A percentile compares a stretch with the other conserved stretches of the same genome.
These are phyloP conservation scores for Andrena praecox DNA, from an alignment of 2,888 invertebrate genomes.

Conservation along the genomic window DNA sequence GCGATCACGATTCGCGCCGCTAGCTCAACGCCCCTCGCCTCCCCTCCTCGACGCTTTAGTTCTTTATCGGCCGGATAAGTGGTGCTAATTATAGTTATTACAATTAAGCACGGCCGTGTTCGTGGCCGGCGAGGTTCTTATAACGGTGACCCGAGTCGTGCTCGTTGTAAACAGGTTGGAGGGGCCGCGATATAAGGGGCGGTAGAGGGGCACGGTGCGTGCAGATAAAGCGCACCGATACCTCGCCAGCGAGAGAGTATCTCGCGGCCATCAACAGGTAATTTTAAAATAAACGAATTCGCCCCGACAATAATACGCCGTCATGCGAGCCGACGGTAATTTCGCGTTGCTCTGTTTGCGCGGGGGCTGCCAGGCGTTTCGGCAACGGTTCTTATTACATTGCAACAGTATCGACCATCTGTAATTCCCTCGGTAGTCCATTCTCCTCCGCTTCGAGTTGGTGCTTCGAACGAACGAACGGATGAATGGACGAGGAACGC, in stretches of 20 bases:
- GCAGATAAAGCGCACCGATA: conserved; percentile 55
- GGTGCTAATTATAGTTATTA: conserved; percentile 67
- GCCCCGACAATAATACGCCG: conserved; percentile 17
- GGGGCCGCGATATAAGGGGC: conserved; percentile 11
- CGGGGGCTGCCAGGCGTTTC: background rate
- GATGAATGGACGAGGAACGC: background rate
- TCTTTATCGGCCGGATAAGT: conserved; percentile 63
- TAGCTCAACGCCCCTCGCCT: conserved; percentile 3
- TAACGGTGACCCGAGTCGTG: conserved; percentile 43
- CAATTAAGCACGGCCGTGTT: conserved; percentile 62
- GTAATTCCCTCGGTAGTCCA: background rate
- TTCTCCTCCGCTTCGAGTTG: background rate
- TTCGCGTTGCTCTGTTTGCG: conserved; percentile 15
- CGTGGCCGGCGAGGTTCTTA: conserved; percentile 57
- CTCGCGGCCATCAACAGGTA: conserved; percentile 53
- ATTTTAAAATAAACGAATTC: conserved; percentile 36
- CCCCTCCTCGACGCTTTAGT: conserved; percentile 22
- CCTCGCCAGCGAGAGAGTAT: conserved; percentile 39
- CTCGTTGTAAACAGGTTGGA: conserved; percentile 28
- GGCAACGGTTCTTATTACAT: conserved; percentile 16
- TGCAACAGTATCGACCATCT: background rate
- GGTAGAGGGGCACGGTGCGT: conserved; percentile 20
- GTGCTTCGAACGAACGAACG: too few species aligned
- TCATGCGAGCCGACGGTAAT: conserved; percentile 26
- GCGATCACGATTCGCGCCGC: conserved; percentile 19